phyloP scores from a whole-genome alignment of 2,797 vertebrate species.

The Peromyscus aztecus region DNA sequence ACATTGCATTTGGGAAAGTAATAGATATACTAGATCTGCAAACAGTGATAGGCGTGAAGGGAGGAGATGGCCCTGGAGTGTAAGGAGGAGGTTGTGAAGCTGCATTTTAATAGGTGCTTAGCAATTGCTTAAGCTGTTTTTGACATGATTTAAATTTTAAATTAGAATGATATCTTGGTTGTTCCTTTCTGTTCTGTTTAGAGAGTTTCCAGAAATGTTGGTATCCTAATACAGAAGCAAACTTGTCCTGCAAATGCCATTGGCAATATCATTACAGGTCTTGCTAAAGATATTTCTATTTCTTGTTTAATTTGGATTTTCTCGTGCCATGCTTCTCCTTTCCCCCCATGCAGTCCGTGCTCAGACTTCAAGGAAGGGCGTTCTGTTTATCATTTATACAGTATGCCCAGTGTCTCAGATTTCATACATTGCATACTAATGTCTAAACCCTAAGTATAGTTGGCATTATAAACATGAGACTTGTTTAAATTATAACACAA shows the following conservation, averaged over 20 bases:
- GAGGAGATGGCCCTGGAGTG: background rate
- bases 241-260: conserved; percentile 62
- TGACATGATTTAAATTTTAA: conserved; percentile 66
- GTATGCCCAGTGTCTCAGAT: background rate
- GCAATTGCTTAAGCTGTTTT: conserved; percentile 31
- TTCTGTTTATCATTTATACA: background rate
- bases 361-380: background rate
- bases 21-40: background rate
- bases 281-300: conserved; percentile 51
- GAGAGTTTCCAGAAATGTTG: conserved; percentile 62
- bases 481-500: background rate
- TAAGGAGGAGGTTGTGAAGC: background rate
- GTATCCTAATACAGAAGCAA: conserved; percentile 64
- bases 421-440: background rate
- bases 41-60: background rate
- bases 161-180: conserved; percentile 49
- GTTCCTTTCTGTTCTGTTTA: conserved; percentile 56
- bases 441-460: background rate
- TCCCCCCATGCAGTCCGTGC: background rate
- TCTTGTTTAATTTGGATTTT: conserved; percentile 66
- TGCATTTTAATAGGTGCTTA: background rate
- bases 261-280: conserved; percentile 67
- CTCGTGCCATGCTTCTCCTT: background rate
- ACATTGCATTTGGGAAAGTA: background rate
- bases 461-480: background rate